Evolutionary conservation across 2,888 invertebrate species (phyloP), one percentile per base, ranked within the genome.

Genomic region (Drosophila aldrichi): DNA sequence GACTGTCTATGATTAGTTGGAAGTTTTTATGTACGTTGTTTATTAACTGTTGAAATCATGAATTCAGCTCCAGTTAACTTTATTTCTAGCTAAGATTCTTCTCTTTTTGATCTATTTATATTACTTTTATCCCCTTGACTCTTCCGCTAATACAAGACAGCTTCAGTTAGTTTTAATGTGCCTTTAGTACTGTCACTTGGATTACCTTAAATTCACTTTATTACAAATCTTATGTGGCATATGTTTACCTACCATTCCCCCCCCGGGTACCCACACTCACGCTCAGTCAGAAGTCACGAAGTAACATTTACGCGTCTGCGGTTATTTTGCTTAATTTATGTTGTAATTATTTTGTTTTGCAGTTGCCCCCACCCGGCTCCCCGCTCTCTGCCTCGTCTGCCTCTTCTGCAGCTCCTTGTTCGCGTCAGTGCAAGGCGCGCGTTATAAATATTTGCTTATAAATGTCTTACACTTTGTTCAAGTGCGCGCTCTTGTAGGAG

Each of bases 291-390:
- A 81, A 82, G 84, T 83, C 83, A 79, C 54, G 65, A 83, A 83
- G 81, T 72, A 75, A 76, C 82, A 82, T 80, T 80, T 80, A 67
- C 75, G 77, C 68, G 64, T 74, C 67, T 81, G 84, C 74, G 84
- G 82, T 83, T 82, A 78, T 79, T 82, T 83, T 79, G 73, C 79
- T 74, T 81, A 81, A 82, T 82, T 82, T 83, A 82, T 83, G 81
- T 79, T 83, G 82, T 77, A 83, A 83, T 82, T 82, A 83, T 83
- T 81, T 83, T 79, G 79, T 81, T 78, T 70, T 52, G 52, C 51
- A 52, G 41, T 52, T 16, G 9, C 22, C 49, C 14, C 36, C 54
- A 16, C 3, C 6, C 14, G 3, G 12, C 10, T 16, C 32, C 29
- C 12, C 25, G 2, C 16, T 3, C 32, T 14, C n/a, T 25, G 20